phyloP scores from a whole-genome alignment of 2,888 invertebrate species.

The Hoplodrina ambigua region DNA sequence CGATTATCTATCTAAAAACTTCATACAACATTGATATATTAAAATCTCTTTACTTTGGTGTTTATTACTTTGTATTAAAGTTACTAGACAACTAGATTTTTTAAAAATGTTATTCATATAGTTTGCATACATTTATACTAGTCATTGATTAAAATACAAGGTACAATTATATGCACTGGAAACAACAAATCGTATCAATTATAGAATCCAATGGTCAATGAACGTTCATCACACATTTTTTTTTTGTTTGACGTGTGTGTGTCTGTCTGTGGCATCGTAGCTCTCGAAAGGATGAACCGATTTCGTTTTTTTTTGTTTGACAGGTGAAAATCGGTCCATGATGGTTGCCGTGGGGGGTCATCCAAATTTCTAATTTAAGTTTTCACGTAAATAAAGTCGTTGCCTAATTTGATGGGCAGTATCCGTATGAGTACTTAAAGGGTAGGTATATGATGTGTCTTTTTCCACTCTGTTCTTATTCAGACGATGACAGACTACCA shows the following conservation, averaged over 20 bases:
- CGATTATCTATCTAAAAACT: conserved; percentile 46
- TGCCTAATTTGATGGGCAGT: too few species aligned
- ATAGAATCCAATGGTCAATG: neutral
- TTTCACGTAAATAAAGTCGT: too few species aligned
- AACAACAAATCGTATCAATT: neutral
- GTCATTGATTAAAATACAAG: conserved; percentile 8
- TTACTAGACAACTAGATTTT: conserved; percentile 31
- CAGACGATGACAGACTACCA: too few species aligned
- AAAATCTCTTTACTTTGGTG: conserved; percentile 59
- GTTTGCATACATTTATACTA: neutral
- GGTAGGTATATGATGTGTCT: too few species aligned
- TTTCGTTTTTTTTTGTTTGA: too few species aligned
- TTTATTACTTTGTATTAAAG: conserved; percentile 40
- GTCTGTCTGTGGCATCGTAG: too few species aligned
- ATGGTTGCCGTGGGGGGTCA: too few species aligned
- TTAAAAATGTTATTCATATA: conserved; percentile 12
- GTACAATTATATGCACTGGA: neutral
- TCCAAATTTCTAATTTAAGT: too few species aligned
- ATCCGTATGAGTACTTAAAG: too few species aligned
- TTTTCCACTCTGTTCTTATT: too few species aligned
- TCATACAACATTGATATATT: conserved; percentile 57
- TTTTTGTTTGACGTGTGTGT: neutral
- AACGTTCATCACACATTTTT: neutral
- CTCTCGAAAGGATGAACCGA: too few species aligned
- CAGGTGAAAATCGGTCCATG: too few species aligned